Percentiles rank a stretch among this genome's conserved stretches.
Conservation (phyloP, 2,797 vertebrate genomes). For the Sebastes nivosus region DNA sequence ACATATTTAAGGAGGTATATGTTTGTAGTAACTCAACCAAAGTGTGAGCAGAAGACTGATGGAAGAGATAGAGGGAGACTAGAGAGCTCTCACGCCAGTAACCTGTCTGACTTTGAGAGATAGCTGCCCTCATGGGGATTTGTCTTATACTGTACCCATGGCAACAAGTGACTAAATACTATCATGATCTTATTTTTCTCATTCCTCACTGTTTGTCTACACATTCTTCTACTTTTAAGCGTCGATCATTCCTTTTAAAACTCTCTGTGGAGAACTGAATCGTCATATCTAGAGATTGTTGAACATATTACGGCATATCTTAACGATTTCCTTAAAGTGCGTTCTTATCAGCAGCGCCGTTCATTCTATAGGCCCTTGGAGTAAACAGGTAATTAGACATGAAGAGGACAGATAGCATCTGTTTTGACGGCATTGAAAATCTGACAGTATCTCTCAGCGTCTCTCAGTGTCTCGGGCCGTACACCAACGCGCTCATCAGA, state of each 20-base stretch:
- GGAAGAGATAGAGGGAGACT: conserved; percentile 35
- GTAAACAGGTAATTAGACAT: conserved; percentile 82
- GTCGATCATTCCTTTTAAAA: not conserved
- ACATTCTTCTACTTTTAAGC: not conserved
- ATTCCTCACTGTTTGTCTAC: not conserved
- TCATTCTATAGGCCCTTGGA: conserved; percentile 46
- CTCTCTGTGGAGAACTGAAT: not conserved
- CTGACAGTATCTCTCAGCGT: conserved; percentile 71
- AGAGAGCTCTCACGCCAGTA: conserved; percentile 18
- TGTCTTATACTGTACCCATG: not conserved
- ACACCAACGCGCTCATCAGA: conserved; percentile 70
- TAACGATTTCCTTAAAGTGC: conserved; percentile 45
- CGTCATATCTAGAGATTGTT: not conserved
- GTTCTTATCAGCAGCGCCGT: conserved; percentile 44
- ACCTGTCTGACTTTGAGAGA: conserved; percentile 41
- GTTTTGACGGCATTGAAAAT: conserved; percentile 79
- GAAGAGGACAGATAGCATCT: conserved; percentile 80
- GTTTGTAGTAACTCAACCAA: conserved; percentile 57
- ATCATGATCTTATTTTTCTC: not conserved
- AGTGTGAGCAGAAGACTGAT: conserved; percentile 62
- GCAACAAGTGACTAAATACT: not conserved
- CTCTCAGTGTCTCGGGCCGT: conserved; percentile 56
- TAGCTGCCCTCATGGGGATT: not conserved
- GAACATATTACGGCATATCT: not conserved
- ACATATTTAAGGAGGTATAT: conserved; percentile 55